A percentile compares a stretch with the other conserved stretches of the same genome.
Evolutionary conservation across 2,797 vertebrate species (phyloP).

Genomic region (Lepidocolaptes lacrymiger): DNA sequence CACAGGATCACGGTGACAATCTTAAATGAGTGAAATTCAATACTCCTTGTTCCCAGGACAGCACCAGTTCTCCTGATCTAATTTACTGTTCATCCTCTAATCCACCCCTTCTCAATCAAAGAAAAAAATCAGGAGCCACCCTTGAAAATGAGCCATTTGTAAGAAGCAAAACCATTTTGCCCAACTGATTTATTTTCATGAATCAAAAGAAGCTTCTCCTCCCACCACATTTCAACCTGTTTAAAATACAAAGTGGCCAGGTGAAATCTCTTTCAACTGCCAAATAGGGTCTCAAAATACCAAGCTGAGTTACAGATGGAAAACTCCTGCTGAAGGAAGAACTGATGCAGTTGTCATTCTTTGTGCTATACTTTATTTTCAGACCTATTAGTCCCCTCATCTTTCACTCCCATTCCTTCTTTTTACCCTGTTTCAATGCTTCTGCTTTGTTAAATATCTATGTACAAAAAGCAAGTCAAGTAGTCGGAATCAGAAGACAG

Average conservation of each 20-base stretch:
- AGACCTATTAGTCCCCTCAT: neutral
- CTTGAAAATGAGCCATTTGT: neutral
- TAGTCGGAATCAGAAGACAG: neutral
- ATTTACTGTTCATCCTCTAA: neutral
- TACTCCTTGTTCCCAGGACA: neutral
- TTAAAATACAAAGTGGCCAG: neutral
- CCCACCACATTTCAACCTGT: neutral
- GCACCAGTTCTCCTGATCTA: neutral
- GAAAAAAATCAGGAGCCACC: neutral
- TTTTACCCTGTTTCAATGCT: neutral
- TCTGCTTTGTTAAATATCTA: neutral
- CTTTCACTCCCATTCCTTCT: neutral
- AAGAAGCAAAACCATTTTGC: neutral
- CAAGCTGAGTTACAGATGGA: neutral
- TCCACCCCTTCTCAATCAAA: neutral
- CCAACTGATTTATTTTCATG: neutral
- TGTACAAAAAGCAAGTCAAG: neutral
- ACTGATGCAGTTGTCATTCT: neutral
- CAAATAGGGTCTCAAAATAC: neutral
- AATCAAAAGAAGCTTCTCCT: neutral
- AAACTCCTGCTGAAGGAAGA: neutral
- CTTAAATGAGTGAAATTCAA: neutral
- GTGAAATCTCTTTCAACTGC: neutral
- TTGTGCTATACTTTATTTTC: neutral
- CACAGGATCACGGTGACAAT: neutral